Evolutionary conservation across 2,888 invertebrate species (phyloP).

Genomic region (Nemurella pictetii): DNA sequence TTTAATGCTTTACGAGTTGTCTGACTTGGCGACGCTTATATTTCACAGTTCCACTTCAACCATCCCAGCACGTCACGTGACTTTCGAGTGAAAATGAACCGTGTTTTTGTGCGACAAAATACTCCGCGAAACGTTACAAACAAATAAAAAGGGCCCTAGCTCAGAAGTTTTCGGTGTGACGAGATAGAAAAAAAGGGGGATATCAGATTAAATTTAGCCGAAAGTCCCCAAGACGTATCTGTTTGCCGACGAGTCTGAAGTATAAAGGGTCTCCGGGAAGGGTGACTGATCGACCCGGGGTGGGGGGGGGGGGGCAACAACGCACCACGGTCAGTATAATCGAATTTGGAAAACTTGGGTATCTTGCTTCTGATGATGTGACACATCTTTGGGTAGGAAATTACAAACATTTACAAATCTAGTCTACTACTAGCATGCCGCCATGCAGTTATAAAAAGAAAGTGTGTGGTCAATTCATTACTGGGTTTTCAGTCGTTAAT

Average conservation of each 20-base stretch:
- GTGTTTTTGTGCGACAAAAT: too few species aligned
- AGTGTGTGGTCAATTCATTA: too few species aligned
- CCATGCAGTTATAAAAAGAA: too few species aligned
- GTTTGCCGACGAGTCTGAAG: background rate
- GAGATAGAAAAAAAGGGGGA: conserved; percentile 4
- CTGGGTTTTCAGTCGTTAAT: too few species aligned
- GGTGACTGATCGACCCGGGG: background rate
- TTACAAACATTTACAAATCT: background rate
- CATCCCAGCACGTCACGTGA: too few species aligned
- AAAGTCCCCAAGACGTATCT: background rate
- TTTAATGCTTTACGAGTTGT: too few species aligned
- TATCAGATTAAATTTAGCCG: background rate
- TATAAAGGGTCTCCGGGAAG: background rate
- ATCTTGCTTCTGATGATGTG: too few species aligned
- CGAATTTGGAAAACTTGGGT: conserved; percentile 1
- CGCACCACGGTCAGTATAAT: background rate
- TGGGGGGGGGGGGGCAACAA: background rate
- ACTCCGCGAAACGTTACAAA: too few species aligned
- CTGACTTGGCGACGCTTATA: too few species aligned
- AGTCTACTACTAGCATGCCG: too few species aligned
- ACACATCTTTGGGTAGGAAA: background rate
- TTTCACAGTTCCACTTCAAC: too few species aligned
- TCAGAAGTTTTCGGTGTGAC: background rate
- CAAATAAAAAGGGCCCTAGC: conserved; percentile 2
- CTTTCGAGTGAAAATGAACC: too few species aligned